phyloP scores from a whole-genome alignment of 1,140 invertebrate genomes.

The Sitobion miscanthi region DNA sequence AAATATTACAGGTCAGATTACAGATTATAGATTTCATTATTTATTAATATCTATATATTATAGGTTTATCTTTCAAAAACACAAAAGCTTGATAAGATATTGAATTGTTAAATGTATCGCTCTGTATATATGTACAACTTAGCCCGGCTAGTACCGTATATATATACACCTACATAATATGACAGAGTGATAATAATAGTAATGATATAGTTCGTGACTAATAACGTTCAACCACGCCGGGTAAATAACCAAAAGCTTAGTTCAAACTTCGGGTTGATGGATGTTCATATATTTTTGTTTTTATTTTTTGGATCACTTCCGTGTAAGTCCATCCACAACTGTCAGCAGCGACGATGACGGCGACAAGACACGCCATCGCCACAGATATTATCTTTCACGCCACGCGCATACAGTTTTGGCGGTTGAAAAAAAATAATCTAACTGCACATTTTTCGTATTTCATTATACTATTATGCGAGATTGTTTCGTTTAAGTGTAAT shows the following conservation, averaged over 20 bases:
- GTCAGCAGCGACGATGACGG: neutral
- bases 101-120: neutral
- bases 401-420: neutral
- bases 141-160: neutral
- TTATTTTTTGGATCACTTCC: constrained; percentile 14
- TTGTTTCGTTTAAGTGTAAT: neutral
- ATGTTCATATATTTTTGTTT: neutral
- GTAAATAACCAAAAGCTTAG: constrained; percentile 14
- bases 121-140: neutral
- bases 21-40: too few relatives aligned
- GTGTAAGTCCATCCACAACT: neutral
- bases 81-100: neutral
- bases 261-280: constrained; percentile 2
- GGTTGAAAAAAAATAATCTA: neutral
- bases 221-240: neutral
- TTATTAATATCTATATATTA: neutral
- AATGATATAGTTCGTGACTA: constrained; percentile 7
- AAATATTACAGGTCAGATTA: neutral
- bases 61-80: neutral
- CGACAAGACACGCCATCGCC: neutral
- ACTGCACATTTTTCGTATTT: neutral
- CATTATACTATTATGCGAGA: neutral
- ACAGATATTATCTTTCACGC: neutral
- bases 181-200: neutral
- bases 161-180: neutral